Conservation (phyloP, 1,140 invertebrate genomes). For the Pomacea maculata region DNA sequence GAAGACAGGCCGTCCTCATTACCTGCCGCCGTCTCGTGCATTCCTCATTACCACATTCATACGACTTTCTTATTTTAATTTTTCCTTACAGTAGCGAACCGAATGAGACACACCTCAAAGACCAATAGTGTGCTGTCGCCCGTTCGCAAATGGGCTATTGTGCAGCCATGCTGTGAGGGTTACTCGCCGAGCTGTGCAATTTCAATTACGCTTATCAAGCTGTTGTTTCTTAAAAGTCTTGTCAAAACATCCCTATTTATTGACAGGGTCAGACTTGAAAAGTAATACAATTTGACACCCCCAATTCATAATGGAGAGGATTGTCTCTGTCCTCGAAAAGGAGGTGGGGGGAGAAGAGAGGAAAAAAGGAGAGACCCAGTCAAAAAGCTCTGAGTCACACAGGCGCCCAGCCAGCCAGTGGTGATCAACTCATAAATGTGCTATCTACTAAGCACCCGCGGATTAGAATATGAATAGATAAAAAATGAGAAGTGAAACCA, state of each 20-base stretch:
- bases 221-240: constrained; percentile 41
- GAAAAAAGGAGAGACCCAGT: constrained; percentile 18
- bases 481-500: constrained; percentile 50
- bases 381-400: constrained; percentile 24
- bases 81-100: constrained; percentile 33
- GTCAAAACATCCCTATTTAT: constrained; percentile 41
- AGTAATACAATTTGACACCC: constrained; percentile 34
- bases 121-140: constrained; percentile 42
- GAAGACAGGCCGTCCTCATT: constrained; percentile 18
- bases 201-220: constrained; percentile 39
- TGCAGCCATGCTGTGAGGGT: constrained; percentile 28
- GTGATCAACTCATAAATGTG: constrained; percentile 54
- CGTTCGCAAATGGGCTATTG: constrained; percentile 39
- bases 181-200: constrained; percentile 23
- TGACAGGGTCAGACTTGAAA: constrained; percentile 25
- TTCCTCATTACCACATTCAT: constrained; percentile 36
- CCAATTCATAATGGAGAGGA: constrained; percentile 33
- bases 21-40: constrained; percentile 25
- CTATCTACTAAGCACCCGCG: constrained; percentile 49
- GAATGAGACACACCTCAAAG: constrained; percentile 45
- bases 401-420: constrained; percentile 26
- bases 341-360: constrained; percentile 1
- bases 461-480: constrained; percentile 59
- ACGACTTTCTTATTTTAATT: constrained; percentile 48
- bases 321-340: constrained; percentile 32